Conservation (phyloP, 2,113 vertebrate genomes). For the Labrus mixtus region DNA sequence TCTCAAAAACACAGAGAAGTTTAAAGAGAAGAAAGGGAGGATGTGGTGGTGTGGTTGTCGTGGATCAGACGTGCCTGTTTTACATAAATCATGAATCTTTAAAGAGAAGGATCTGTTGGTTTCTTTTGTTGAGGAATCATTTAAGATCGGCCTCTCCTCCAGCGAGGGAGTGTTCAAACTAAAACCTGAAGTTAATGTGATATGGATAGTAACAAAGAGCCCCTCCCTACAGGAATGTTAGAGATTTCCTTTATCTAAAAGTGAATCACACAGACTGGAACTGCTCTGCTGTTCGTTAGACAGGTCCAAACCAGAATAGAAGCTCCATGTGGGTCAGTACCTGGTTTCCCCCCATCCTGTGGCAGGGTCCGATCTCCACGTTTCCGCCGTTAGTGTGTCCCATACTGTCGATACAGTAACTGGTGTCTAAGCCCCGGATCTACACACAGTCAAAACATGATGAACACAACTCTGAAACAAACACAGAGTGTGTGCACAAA, state of each 20-base stretch:
- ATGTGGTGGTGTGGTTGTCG: no score
- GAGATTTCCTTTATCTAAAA: no score
- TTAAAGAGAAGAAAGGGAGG: no score
- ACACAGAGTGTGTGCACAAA: not conserved
- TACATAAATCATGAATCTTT: no score
- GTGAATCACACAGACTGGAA: no score
- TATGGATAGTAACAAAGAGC: no score
- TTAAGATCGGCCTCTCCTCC: no score
- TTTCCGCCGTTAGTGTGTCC: constrained; percentile 94
- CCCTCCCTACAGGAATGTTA: not conserved
- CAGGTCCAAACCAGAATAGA: not conserved
- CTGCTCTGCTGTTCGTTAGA: not conserved
- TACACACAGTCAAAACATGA: constrained; percentile 64
- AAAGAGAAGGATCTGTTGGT: no score
- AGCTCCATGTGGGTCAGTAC: constrained; percentile 73
- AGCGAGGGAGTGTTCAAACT: no score
- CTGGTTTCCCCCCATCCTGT: constrained; percentile 99
- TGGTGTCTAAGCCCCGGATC: constrained; percentile 92
- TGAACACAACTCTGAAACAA: not conserved
- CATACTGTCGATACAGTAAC: constrained; percentile 99
- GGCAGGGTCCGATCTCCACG: constrained; percentile 94
- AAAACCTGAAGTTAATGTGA: no score
- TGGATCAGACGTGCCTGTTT: not conserved
- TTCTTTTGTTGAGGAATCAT: no score
- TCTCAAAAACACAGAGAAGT: no score